Evolutionary conservation across 2,113 vertebrate genomes (phyloP), one percentile per base, ranked within the genome.

Genomic region (Sturnus vulgaris): DNA sequence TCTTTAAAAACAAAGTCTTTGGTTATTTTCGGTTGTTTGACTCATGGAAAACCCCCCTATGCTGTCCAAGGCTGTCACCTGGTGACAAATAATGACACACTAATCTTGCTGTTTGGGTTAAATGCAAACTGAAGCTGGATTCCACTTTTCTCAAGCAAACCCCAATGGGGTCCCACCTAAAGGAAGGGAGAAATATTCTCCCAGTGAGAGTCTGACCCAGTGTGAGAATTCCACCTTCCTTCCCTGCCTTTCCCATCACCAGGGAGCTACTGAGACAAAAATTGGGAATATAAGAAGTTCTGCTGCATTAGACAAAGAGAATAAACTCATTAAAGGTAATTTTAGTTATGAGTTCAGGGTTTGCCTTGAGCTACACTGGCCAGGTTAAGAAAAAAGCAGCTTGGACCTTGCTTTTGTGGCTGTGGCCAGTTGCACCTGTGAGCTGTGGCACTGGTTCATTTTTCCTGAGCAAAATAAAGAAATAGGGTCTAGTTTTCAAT

Each of bases 11-110:
- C 49, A 68, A 73, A 68, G 22, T 28, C 15, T 27, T 53, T 49
- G 23, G 15, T 37, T 78, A 11, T 27, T 7, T 84, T 75, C 63
- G n/a, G 35, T 73, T 31, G 7, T 21, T 15, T 40, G 16, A 30
- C 18, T 21, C 9, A 3, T 20, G 16, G 35, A 19, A 81, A 69
- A 55, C 5, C 0, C 31, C 50, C 12, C 15, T 20, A 0, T 12
- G n/a, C 14, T 63, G 50, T 22, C 49, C 53, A 69, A 13, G 25
- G 37, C 10, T 19, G 27, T 31, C 37, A n/a, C 8, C 63, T 65
- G 55, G 46, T 44, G 85, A 53, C 25, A 39, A 30, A 35, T 33
- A 55, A 4, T 23, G 47, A 18, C 65, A n/a, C 7, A 4, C 9
- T 47, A 12, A 52, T 5, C 25, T 50, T 31, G 39, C 40, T 56